Conservation (phyloP, 2,888 invertebrate genomes). For the Autographa gamma region DNA sequence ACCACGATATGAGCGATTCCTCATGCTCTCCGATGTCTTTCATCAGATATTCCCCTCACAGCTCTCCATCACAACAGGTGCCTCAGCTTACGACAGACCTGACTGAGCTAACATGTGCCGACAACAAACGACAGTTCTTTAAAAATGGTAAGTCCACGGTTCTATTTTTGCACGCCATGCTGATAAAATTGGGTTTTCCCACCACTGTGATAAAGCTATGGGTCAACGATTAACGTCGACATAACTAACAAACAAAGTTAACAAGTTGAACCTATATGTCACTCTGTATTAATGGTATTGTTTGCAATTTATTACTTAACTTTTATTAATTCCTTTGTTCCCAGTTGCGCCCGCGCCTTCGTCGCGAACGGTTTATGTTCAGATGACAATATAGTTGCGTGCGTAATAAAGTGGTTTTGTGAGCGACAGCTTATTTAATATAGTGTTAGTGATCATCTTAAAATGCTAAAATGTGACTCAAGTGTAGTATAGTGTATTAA, state of each 20-base stretch:
- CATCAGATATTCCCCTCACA: conserved; percentile 71
- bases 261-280: neutral
- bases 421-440: too few species aligned
- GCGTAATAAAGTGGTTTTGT: too few species aligned
- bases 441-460: too few species aligned
- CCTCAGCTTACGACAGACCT: conserved; percentile 76
- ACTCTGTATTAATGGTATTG: neutral
- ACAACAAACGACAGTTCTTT: conserved; percentile 54
- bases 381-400: too few species aligned
- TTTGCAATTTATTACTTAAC: neutral
- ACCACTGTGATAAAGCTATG: neutral
- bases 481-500: too few species aligned
- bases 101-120: conserved; percentile 72
- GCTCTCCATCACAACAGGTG: conserved; percentile 81
- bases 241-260: neutral
- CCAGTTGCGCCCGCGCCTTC: too few species aligned
- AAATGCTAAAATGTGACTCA: too few species aligned
- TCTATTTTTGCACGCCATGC: conserved; percentile 6
- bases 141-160: conserved; percentile 55
- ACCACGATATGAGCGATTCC: conserved; percentile 77
- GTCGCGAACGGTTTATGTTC: too few species aligned
- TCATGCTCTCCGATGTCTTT: conserved; percentile 75
- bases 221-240: neutral
- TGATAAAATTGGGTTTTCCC: conserved; percentile 22
- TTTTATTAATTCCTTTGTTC: too few species aligned